Conservation (phyloP, 2,797 vertebrate genomes). For the Galagoides demidoff region DNA sequence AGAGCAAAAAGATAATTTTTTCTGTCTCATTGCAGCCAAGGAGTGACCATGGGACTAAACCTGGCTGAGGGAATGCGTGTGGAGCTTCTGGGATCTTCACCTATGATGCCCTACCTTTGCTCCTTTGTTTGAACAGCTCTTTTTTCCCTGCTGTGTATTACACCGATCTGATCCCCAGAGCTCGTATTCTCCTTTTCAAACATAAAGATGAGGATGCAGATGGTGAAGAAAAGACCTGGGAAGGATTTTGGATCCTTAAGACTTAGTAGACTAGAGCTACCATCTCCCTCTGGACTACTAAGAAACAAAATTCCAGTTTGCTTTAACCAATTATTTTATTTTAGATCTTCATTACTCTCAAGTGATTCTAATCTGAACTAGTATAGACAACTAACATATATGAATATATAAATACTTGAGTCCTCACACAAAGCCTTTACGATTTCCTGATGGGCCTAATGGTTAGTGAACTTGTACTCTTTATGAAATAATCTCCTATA, state of each 20-base stretch:
- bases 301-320: slow-evolving; percentile 19
- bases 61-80: background rate
- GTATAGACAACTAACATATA: background rate
- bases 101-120: background rate
- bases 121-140: background rate
- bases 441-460: background rate
- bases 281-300: background rate
- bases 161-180: background rate
- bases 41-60: background rate
- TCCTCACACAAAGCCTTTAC: background rate
- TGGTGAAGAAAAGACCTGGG: background rate
- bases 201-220: background rate
- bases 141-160: background rate
- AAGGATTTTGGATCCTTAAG: background rate
- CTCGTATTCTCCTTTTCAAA: background rate
- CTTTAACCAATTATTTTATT: background rate
- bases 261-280: background rate
- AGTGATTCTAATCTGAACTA: background rate
- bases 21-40: background rate
- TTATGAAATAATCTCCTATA: background rate
- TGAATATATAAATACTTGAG: background rate
- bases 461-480: background rate
- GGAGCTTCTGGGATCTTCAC: background rate
- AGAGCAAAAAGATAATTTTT: background rate
- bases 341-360: background rate